phyloP scores from a whole-genome alignment of 2,888 invertebrate genomes.

The Ephialtes manifestator region DNA sequence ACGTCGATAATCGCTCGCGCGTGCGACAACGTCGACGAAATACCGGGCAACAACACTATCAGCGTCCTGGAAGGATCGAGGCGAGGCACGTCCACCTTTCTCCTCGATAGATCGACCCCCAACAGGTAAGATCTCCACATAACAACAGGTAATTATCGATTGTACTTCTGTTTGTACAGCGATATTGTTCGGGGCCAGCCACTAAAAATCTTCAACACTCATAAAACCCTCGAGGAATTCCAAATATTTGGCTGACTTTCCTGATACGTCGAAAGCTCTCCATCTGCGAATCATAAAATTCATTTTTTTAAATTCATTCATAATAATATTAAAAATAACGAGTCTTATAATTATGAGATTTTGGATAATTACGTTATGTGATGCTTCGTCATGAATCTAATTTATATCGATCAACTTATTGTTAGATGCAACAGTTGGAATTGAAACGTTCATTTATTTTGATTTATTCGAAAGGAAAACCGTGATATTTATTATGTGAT shows the following conservation, averaged over 20 bases:
- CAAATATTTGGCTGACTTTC: not conserved
- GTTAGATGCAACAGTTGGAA: constrained; percentile 2
- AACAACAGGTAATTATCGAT: constrained; percentile 48
- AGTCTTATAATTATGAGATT: not conserved
- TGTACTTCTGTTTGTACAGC: constrained; percentile 10
- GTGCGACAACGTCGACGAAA: constrained; percentile 67
- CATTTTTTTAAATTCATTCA: not conserved
- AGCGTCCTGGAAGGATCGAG: constrained; percentile 62
- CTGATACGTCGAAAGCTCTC: not conserved
- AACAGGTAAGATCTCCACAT: constrained; percentile 52
- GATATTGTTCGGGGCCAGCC: constrained; percentile 44
- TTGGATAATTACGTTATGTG: not conserved
- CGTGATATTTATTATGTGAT: no score
- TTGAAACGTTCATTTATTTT: not conserved
- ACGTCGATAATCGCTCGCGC: constrained; percentile 83
- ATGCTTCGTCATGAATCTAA: not conserved
- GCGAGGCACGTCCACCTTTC: constrained; percentile 60
- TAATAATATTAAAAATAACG: not conserved
- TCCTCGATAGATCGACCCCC: constrained; percentile 56
- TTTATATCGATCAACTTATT: not conserved
- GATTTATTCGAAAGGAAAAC: no score
- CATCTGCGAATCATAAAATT: not conserved
- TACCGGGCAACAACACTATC: constrained; percentile 67
- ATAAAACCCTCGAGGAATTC: constrained; percentile 4
- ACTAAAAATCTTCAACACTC: not conserved